phyloP scores from a whole-genome alignment of 2,113 vertebrate species.

The Balaeniceps rex region DNA sequence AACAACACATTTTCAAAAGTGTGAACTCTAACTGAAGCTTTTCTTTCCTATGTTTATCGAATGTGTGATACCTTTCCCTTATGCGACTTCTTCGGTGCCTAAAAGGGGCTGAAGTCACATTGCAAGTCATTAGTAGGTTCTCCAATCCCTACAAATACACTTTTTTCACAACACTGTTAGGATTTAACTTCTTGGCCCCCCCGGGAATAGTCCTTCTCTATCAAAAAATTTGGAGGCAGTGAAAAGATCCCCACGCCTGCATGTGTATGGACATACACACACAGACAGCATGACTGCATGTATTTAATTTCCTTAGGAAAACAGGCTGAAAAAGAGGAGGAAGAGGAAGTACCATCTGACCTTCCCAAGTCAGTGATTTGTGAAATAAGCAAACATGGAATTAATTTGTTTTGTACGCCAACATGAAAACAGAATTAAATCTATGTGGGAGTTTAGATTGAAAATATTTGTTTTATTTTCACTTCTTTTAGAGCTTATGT shows the following conservation, averaged over 20 bases:
- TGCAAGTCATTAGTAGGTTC: background rate
- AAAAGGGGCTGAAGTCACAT: background rate
- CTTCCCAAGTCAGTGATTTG: background rate
- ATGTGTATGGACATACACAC: background rate
- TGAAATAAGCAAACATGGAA: background rate
- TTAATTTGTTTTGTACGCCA: background rate
- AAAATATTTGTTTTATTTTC: background rate
- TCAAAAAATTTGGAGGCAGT: background rate
- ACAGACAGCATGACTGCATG: background rate
- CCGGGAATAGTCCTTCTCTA: background rate
- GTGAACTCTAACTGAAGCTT: background rate
- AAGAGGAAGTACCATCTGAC: background rate
- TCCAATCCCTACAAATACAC: background rate
- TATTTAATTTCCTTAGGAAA: background rate
- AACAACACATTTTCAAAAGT: background rate
- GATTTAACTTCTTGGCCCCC: background rate
- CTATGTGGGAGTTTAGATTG: background rate
- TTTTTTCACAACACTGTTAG: background rate
- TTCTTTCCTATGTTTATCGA: background rate
- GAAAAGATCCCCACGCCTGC: background rate
- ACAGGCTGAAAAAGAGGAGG: background rate
- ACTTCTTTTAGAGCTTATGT: background rate
- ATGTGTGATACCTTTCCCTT: background rate
- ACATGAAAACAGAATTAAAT: background rate
- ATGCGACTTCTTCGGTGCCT: background rate